phyloP scores from a whole-genome alignment of 2,113 vertebrate genomes.

The Asarcornis scutulata region DNA sequence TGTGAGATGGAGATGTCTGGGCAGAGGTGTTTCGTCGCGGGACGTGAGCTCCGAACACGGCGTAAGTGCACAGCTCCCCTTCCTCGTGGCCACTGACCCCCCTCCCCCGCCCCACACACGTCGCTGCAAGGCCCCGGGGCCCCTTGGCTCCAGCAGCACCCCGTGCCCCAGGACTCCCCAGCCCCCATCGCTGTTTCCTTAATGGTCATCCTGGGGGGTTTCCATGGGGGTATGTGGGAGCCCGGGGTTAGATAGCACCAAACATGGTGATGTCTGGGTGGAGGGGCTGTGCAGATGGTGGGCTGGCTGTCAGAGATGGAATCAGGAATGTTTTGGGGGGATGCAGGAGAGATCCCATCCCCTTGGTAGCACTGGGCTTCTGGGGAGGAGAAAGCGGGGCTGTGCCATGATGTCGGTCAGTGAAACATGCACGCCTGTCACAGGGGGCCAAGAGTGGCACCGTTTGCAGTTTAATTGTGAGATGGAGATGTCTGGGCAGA shows the following conservation, averaged over 20 bases:
- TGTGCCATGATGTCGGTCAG: rapidly evolving
- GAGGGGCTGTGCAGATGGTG: not conserved
- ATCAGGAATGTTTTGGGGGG: not conserved
- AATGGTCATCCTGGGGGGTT: not conserved
- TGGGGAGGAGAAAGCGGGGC: not conserved
- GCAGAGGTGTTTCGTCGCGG: too few relatives aligned
- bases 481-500: not conserved
- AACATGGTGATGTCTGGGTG: rapidly evolving
- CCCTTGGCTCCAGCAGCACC: not conserved
- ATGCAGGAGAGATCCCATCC: not conserved
- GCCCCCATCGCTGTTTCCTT: rapidly evolving
- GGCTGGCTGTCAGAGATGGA: rapidly evolving
- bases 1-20: not conserved
- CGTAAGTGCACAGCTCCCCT: too few relatives aligned
- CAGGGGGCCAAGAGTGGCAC: rapidly evolving
- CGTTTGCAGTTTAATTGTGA: rapidly evolving
- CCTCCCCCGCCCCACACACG: not conserved
- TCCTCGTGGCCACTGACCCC: too few relatives aligned
- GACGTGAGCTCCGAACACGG: too few relatives aligned
- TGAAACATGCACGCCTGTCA: rapidly evolving
- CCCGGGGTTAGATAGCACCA: rapidly evolving
- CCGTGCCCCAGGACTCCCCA: not conserved
- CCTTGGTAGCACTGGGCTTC: rapidly evolving
- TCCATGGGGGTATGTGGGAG: rapidly evolving
- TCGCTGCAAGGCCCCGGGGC: not conserved